phyloP scores from a whole-genome alignment of 2,113 vertebrate genomes.

The Lepidiolamprologus cunningtoni region DNA sequence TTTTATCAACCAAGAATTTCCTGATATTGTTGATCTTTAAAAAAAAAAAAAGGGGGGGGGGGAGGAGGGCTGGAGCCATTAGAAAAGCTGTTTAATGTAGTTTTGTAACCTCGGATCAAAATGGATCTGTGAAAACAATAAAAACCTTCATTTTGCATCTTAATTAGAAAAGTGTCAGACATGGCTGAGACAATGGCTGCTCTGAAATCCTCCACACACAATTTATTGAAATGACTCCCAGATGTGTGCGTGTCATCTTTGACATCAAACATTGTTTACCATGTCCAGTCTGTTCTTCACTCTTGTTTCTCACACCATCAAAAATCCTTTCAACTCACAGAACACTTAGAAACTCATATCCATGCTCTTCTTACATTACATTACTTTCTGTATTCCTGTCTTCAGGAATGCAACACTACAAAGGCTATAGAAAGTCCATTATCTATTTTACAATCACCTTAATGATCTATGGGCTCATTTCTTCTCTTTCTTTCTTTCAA shows the following conservation, averaged over 20 bases:
- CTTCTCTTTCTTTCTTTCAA: background rate
- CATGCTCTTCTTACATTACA: background rate
- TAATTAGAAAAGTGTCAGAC: background rate
- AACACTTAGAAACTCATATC: background rate
- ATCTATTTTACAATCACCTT: background rate
- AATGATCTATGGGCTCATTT: background rate
- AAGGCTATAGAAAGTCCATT: background rate
- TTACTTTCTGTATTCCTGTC: background rate
- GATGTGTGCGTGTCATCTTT: background rate
- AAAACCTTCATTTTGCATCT: background rate
- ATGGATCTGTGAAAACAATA: background rate
- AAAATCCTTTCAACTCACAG: background rate
- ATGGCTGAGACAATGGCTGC: background rate
- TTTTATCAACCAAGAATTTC: too few relatives aligned
- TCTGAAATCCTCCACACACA: background rate
- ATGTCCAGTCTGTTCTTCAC: background rate
- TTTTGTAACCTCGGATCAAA: background rate
- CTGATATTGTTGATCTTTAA: background rate
- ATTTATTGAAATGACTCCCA: background rate
- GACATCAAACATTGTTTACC: background rate
- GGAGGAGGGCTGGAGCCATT: background rate
- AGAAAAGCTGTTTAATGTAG: background rate
- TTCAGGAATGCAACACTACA: background rate
- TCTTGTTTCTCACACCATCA: background rate
- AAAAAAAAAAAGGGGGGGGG: fast-evolving